These are phyloP conservation scores for Heterochromis multidens DNA, from an alignment of 2,113 vertebrate species.

Conservation along the genomic window DNA sequence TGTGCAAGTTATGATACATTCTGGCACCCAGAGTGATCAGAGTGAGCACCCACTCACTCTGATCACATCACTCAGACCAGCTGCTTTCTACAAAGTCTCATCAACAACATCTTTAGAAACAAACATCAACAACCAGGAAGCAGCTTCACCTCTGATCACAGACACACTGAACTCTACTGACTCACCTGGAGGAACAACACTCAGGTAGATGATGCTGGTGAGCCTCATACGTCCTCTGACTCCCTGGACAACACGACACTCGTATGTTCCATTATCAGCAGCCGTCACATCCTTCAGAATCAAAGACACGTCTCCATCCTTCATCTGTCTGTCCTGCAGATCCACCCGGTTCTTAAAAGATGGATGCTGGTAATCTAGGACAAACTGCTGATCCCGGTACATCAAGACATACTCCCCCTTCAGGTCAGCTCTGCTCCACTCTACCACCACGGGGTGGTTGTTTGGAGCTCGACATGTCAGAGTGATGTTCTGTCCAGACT, in stretches of 20 bases:
- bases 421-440: rapidly evolving
- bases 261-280: neutral
- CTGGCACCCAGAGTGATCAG: no score
- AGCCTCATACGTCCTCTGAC: no score
- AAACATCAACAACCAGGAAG: no score
- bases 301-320: no score
- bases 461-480: neutral
- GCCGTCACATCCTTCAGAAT: no score
- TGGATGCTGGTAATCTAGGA: rapidly evolving
- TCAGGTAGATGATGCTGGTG: neutral
- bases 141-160: no score
- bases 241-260: neutral
- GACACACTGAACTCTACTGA: no score
- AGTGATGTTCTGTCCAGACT: neutral
- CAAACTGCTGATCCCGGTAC: neutral
- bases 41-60: no score
- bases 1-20: no score
- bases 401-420: neutral
- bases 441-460: neutral
- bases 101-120: neutral
- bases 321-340: no score
- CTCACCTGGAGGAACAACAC: neutral
- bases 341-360: no score
- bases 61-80: no score
- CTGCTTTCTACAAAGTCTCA: neutral